Percentiles rank a stretch among this genome's conserved stretches.
These are phyloP conservation scores for Luehdorfia chinensis DNA, from an alignment of 1,140 invertebrate genomes.

Conservation along the genomic window DNA sequence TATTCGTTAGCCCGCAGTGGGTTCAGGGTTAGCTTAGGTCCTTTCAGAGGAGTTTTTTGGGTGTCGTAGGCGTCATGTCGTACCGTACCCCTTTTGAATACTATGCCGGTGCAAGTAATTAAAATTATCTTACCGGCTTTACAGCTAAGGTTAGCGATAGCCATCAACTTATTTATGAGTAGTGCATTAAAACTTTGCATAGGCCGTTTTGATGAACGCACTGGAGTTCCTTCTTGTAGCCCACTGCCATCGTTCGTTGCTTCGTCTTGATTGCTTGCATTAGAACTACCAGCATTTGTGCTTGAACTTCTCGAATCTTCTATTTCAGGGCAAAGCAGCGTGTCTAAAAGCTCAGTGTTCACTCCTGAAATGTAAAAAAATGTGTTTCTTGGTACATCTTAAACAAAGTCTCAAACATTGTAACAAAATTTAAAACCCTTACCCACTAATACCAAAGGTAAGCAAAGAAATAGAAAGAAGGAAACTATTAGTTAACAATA, in stretches of 20 bases:
- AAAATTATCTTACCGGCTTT: constrained; percentile 82
- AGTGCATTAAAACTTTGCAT: constrained; percentile 57
- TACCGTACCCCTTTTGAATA: too few relatives aligned
- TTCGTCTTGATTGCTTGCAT: constrained; percentile 21
- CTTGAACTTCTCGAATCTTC: constrained; percentile 28
- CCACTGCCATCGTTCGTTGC: constrained; percentile 7
- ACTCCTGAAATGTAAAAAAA: constrained; percentile 47
- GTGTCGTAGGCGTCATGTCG: too few relatives aligned
- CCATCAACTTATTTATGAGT: constrained; percentile 55
- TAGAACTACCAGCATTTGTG: constrained; percentile 17
- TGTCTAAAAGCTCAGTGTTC: constrained; percentile 61
- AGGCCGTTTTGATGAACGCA: constrained; percentile 24
- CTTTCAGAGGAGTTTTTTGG: too few relatives aligned
- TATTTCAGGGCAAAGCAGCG: constrained; percentile 49
- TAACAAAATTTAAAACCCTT: constrained; percentile 31
- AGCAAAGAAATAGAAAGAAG: constrained; percentile 36
- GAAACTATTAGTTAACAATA: constrained; percentile 29
- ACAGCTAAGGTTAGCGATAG: constrained; percentile 81
- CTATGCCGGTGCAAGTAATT: constrained; percentile 12
- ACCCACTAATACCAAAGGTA: constrained; percentile 59
- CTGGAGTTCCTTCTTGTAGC: constrained; percentile 20
- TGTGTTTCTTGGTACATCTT: constrained; percentile 37
- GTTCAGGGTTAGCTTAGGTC: too few relatives aligned
- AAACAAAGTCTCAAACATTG: constrained; percentile 8
- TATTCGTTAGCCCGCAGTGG: too few relatives aligned